Percentiles rank a stretch among this genome's conserved stretches.
phyloP scores from a whole-genome alignment of 2,113 vertebrate species.

The Semicossyphus pulcher region DNA sequence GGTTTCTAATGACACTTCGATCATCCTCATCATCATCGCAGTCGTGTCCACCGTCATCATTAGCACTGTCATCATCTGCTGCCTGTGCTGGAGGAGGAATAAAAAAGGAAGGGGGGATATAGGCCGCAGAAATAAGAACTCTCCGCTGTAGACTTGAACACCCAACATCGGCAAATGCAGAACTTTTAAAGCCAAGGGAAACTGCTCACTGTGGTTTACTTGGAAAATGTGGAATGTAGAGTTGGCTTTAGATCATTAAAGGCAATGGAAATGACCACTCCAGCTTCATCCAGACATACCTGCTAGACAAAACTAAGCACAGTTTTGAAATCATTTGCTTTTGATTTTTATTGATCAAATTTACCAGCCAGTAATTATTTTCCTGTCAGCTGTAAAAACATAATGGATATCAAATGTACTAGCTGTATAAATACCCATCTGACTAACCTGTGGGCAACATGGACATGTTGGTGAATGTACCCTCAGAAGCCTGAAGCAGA shows the following conservation, averaged over 20 bases:
- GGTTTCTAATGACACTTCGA: slow-evolving; percentile 13
- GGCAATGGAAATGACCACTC: not conserved
- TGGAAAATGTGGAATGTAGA: not conserved
- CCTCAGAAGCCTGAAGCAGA: slow-evolving; percentile 5
- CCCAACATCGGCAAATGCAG: slow-evolving; percentile 3
- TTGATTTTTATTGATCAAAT: slow-evolving; percentile 11
- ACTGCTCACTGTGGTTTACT: slow-evolving; percentile 5
- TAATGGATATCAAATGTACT: not conserved
- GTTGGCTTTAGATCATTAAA: slow-evolving; percentile 16
- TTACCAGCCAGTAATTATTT: not conserved
- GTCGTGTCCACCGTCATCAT: slow-evolving; percentile 72
- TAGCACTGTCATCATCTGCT: slow-evolving; percentile 64
- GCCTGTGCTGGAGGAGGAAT: slow-evolving; percentile 73
- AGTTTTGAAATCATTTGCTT: slow-evolving; percentile 5
- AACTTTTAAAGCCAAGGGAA: slow-evolving; percentile 32
- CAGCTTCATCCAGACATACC: slow-evolving; percentile 1
- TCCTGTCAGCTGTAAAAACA: slow-evolving; percentile 21
- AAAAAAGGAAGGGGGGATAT: slow-evolving; percentile 71
- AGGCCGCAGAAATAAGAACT: slow-evolving; percentile 62
- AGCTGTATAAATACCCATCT: slow-evolving; percentile 19
- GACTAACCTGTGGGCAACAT: not conserved
- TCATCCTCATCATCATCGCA: slow-evolving; percentile 65
- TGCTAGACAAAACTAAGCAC: not conserved
- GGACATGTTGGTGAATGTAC: slow-evolving; percentile 29
- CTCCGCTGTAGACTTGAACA: slow-evolving; percentile 64